Percentiles rank a stretch among this genome's conserved stretches.
Evolutionary conservation across 64 coral and sea anemone genomes (phyloP).

Genomic region (Pocillopora damicornis): DNA sequence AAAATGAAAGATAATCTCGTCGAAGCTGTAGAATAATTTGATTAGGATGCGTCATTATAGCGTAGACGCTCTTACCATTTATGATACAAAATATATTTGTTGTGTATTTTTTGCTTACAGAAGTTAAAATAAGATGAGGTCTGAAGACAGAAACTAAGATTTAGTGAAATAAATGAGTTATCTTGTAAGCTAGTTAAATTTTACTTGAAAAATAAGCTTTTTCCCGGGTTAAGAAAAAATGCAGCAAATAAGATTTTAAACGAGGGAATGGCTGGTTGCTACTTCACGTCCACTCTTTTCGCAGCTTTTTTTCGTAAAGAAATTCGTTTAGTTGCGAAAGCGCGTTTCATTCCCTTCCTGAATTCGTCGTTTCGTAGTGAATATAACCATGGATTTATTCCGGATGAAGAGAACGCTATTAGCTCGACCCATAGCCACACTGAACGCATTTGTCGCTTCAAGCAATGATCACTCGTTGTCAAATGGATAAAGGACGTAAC

Average conservation of each 20-base stretch:
- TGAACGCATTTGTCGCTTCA: constrained; percentile 8
- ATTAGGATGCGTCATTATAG: too few relatives aligned
- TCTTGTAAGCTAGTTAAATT: too few relatives aligned
- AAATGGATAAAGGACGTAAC: constrained; percentile 27
- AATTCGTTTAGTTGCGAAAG: neutral
- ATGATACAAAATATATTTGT: too few relatives aligned
- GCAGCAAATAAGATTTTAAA: neutral
- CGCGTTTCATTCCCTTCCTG: constrained; percentile 21
- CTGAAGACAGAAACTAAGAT: too few relatives aligned
- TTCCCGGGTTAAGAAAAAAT: too few relatives aligned
- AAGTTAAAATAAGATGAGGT: too few relatives aligned
- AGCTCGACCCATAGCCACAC: constrained; percentile 43
- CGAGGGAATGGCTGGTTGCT: neutral
- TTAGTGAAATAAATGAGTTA: too few relatives aligned
- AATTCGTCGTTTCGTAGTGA: constrained; percentile 23
- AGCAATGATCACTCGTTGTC: neutral
- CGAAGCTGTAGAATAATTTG: too few relatives aligned
- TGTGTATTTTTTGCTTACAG: too few relatives aligned
- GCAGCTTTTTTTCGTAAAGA: neutral
- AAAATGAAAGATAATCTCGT: too few relatives aligned
- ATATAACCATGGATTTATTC: constrained; percentile 39
- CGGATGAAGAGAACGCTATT: constrained; percentile 30
- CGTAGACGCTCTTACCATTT: too few relatives aligned
- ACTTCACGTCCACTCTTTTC: neutral
- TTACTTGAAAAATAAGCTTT: too few relatives aligned